These are phyloP conservation scores for Chaenogobius annularis DNA, from an alignment of 2,113 vertebrate species.

Conservation along the genomic window DNA sequence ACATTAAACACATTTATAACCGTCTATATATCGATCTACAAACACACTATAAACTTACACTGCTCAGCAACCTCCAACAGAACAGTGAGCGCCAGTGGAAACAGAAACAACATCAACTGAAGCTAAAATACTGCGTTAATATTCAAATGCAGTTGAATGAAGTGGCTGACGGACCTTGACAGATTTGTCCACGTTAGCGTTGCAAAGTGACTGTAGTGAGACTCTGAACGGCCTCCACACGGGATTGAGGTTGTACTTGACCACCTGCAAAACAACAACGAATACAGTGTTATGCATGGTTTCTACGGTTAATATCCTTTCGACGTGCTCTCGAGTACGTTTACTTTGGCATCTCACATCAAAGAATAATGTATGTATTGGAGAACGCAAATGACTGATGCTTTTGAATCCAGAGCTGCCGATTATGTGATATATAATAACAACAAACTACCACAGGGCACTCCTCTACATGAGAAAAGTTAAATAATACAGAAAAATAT, in stretches of 20 bases:
- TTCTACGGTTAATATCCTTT: too few relatives aligned
- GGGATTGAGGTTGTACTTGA: slow-evolving; percentile 94
- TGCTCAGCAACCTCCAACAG: slow-evolving; percentile 51
- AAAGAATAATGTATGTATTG: too few relatives aligned
- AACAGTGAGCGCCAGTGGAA: slow-evolving; percentile 56
- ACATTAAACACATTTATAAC: slow-evolving; percentile 16
- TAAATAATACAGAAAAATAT: too few relatives aligned
- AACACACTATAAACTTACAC: slow-evolving; percentile 41
- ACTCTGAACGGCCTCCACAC: slow-evolving; percentile 91
- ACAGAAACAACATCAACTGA: slow-evolving; percentile 36
- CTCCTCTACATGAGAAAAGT: too few relatives aligned
- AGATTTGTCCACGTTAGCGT: slow-evolving; percentile 89
- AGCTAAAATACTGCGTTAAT: slow-evolving; percentile 27
- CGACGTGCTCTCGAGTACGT: too few relatives aligned
- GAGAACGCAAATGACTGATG: too few relatives aligned
- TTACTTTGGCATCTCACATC: too few relatives aligned
- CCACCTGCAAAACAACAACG: slow-evolving; percentile 75
- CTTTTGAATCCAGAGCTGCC: too few relatives aligned
- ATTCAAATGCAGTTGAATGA: neutral
- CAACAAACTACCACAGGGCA: too few relatives aligned
- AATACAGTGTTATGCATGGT: neutral
- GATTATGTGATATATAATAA: too few relatives aligned
- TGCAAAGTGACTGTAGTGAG: slow-evolving; percentile 89
- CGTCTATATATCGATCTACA: slow-evolving; percentile 10
- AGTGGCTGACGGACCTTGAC: slow-evolving; percentile 80